phyloP scores from a whole-genome alignment of 2,113 vertebrate species.

The Erythrocebus patas region DNA sequence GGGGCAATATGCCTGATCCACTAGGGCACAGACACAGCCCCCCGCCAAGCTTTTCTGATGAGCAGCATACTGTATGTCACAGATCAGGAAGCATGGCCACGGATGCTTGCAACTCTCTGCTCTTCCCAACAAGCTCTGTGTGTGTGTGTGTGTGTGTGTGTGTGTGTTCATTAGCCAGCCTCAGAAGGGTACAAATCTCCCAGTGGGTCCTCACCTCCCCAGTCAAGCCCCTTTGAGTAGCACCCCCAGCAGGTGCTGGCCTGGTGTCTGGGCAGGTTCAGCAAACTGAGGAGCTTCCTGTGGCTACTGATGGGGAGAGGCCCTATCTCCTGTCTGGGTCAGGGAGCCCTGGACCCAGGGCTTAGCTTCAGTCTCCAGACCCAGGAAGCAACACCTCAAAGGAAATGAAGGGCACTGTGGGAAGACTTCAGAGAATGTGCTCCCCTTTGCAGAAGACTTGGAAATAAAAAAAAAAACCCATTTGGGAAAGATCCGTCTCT shows the following conservation, averaged over 20 bases:
- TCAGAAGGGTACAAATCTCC: neutral
- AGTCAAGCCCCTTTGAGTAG: neutral
- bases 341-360: neutral
- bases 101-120: neutral
- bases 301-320: neutral
- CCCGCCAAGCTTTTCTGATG: fast-evolving
- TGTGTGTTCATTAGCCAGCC: neutral
- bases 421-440: fast-evolving
- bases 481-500: no score
- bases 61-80: fast-evolving
- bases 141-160: no score
- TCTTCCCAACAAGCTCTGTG: neutral
- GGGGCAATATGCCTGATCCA: fast-evolving
- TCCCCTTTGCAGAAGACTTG: neutral
- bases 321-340: neutral
- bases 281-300: neutral
- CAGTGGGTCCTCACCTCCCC: neutral
- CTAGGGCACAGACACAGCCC: fast-evolving
- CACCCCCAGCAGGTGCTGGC: neutral
- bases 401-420: fast-evolving
- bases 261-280: neutral
- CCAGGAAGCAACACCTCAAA: neutral
- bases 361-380: neutral
- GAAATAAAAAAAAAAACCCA: neutral
- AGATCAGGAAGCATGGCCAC: neutral